Conservation (phyloP, 2,888 invertebrate genomes). For the Scaeva pyrastri region DNA sequence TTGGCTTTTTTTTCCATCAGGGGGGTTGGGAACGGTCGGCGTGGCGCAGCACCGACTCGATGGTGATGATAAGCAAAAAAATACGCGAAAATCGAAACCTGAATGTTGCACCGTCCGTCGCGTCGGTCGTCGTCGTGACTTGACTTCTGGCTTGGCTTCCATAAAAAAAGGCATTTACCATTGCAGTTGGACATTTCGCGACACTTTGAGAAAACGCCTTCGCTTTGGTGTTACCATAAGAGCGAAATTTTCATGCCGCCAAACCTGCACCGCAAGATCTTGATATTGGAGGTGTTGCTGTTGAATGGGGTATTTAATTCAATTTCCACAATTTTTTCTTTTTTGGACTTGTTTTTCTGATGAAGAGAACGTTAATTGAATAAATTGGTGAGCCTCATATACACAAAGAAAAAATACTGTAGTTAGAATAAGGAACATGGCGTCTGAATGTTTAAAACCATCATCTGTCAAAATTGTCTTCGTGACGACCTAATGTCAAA, state of each 20-base stretch:
- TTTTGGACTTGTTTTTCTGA: too few relatives aligned
- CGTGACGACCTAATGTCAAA: too few relatives aligned
- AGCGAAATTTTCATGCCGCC: not conserved
- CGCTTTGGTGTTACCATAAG: slow-evolving; percentile 30
- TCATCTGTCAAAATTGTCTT: too few relatives aligned
- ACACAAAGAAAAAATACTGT: too few relatives aligned
- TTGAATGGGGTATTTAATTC: too few relatives aligned
- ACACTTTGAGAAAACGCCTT: slow-evolving; percentile 52
- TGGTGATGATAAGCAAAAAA: slow-evolving; percentile 1
- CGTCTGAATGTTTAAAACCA: too few relatives aligned
- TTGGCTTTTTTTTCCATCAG: slow-evolving; percentile 6
- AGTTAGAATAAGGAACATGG: too few relatives aligned
- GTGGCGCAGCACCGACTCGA: not conserved
- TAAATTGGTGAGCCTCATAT: too few relatives aligned
- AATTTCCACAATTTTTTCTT: too few relatives aligned
- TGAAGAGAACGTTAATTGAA: too few relatives aligned
- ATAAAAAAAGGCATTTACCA: slow-evolving; percentile 15
- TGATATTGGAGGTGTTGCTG: too few relatives aligned
- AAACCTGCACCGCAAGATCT: not conserved
- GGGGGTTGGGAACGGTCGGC: too few relatives aligned
- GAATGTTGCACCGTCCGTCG: slow-evolving; percentile 56
- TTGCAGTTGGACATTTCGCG: slow-evolving; percentile 42
- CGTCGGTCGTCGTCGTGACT: not conserved
- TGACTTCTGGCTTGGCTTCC: slow-evolving; percentile 6
- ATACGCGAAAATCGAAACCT: slow-evolving; percentile 31